phyloP scores from a whole-genome alignment of 2,888 invertebrate species.

The Eristalis pertinax region DNA sequence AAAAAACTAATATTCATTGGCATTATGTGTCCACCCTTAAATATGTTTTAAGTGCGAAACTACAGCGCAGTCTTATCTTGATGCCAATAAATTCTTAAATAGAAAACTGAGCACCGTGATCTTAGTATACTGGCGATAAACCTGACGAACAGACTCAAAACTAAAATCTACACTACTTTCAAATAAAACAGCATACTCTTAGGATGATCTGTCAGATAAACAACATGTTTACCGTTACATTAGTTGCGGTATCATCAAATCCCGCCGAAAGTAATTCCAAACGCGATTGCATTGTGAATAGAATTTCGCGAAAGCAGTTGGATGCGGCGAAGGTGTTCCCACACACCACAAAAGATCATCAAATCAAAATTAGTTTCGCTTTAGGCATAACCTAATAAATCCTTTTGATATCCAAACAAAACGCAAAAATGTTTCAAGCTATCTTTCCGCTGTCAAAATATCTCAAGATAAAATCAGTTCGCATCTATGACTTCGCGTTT shows the following conservation, averaged over 20 bases:
- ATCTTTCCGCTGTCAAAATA: constrained; percentile 84
- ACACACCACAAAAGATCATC: neutral
- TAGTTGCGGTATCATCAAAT: neutral
- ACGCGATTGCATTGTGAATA: neutral
- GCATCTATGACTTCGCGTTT: constrained; percentile 89
- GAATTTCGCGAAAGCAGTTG: neutral
- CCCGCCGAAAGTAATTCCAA: constrained; percentile 18
- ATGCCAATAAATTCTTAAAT: too few species aligned
- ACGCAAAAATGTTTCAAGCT: constrained; percentile 84
- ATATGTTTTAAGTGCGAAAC: too few species aligned
- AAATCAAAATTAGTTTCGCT: constrained; percentile 2
- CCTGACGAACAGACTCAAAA: neutral
- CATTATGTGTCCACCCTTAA: too few species aligned
- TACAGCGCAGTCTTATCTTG: too few species aligned
- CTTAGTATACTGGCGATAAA: neutral
- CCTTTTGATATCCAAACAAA: neutral
- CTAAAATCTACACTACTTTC: neutral
- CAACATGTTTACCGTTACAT: constrained; percentile 35
- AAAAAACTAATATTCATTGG: too few species aligned
- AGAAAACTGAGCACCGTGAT: neutral
- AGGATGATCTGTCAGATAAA: constrained; percentile 30
- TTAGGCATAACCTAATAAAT: neutral
- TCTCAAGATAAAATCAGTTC: constrained; percentile 85
- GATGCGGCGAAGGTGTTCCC: neutral
- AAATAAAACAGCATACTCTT: constrained; percentile 8